Evolutionary conservation across 2,888 invertebrate species (phyloP).

Genomic region (Ischnus inquisitorius): DNA sequence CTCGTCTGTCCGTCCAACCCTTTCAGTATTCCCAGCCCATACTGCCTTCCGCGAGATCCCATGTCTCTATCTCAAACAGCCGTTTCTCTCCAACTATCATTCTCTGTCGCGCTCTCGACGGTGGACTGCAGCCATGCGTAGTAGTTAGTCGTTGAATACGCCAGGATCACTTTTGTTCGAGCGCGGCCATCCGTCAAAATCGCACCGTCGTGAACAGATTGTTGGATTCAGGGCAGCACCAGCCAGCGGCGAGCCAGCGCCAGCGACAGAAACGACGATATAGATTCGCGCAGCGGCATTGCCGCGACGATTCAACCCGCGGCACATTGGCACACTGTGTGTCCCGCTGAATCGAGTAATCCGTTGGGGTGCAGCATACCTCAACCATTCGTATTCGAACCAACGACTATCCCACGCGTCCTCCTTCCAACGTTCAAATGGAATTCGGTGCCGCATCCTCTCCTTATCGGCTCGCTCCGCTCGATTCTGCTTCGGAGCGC

Average conservation of each 20-base stretch:
- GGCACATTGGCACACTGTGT: constrained; percentile 43
- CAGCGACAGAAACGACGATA: constrained; percentile 10
- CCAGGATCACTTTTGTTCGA: constrained; percentile 76
- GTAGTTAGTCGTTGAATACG: constrained; percentile 72
- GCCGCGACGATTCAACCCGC: constrained; percentile 61
- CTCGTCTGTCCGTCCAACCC: constrained; percentile 56
- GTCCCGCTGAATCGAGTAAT: constrained; percentile 26
- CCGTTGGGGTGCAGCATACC: constrained; percentile 37
- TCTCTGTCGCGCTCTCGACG: constrained; percentile 15
- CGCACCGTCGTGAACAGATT: constrained; percentile 70
- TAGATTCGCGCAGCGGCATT: constrained; percentile 47
- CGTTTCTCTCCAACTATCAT: constrained; percentile 27
- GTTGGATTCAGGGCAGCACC: constrained; percentile 47
- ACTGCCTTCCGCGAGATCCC: background rate
- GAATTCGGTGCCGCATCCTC: constrained; percentile 39
- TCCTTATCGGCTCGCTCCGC: constrained; percentile 34
- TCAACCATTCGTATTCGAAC: constrained; percentile 50
- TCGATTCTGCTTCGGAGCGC: constrained; percentile 13
- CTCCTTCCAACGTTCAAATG: constrained; percentile 43
- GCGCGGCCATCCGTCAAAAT: constrained; percentile 76
- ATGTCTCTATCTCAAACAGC: constrained; percentile 43
- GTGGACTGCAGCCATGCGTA: constrained; percentile 52
- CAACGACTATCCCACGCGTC: constrained; percentile 42
- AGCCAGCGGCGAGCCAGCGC: constrained; percentile 2
- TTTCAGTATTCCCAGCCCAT: constrained; percentile 31